Base-by-base conservation (phyloP, 2,113 vertebrate genomes). In the Vombatus ursinus region DNA sequence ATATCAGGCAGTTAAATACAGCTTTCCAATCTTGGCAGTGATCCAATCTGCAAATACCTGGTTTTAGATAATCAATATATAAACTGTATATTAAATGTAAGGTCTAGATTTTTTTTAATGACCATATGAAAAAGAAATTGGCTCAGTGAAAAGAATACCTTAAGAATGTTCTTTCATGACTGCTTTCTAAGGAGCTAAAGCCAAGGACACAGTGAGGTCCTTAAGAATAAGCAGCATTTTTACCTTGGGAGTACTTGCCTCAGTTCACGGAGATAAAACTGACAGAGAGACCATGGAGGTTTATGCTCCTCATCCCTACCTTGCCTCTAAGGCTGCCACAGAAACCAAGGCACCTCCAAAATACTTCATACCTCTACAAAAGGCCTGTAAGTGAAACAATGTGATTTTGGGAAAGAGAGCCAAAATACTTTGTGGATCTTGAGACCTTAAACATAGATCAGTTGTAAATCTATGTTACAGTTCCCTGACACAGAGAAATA, bases 231-330 rank as follows among this genome's bases (percentile, higher is more conserved):
- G 44, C 14, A 9, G 48, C 61, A 52, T 51, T 26, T 92, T 51
- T 2, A 2, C 3, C 0, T 44, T 1, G 1, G 24, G 50, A 8
- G 1, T 84, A 77, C 61, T n/a, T 22, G 53, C 5, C 49, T 37
- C 31, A 8, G 6, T 19, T 89, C 19, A 0, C 0, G n/a, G 24
- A 48, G 19, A 44, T n/a, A 53, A 12, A 0, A 6, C 1, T 1
- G 0, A 37, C 44, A 10, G 14, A 50, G 90, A 77, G 19, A 84
- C n/a, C 19, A 8, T 84, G n/a, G 6, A 44, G 23, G 68, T 84
- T 84, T 84, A 16, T n/a, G 22, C 19, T 44, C 68, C n/a, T 10
- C 2, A 7, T n/a, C 68, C 16, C 68, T 37, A 77, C 3, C 31
- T 7, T 23, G n/a, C 24, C 49, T 6, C 16, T 22, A 1, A 26